Conservation (phyloP, 2,113 vertebrate genomes). For the Heteronetta atricapilla region DNA sequence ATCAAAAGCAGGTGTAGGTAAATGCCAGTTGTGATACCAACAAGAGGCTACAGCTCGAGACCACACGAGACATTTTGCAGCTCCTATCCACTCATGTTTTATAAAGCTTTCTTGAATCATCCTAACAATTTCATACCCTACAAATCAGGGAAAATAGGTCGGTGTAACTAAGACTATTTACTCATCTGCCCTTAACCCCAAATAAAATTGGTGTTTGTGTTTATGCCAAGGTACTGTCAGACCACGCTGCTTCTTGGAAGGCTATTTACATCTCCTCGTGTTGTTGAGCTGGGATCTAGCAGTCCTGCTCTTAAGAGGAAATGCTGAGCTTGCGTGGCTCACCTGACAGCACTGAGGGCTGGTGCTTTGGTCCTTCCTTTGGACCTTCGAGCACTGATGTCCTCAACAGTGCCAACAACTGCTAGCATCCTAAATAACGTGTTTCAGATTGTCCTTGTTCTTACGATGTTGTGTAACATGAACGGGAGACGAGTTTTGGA, state of each 20-base stretch:
- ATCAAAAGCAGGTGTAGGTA: not conserved
- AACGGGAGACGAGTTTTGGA: not conserved
- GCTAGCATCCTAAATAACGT: not conserved
- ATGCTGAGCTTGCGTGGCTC: accelerated
- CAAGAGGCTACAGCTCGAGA: not conserved
- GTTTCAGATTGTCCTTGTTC: not conserved
- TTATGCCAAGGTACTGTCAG: no score
- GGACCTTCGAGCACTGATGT: not conserved
- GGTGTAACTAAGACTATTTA: no score
- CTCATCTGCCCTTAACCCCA: not conserved
- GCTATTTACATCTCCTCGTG: not conserved
- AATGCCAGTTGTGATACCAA: not conserved
- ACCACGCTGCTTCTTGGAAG: no score
- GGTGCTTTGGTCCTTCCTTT: not conserved
- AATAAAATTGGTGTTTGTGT: no score
- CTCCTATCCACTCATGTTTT: not conserved
- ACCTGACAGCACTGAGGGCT: not conserved
- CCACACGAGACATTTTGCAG: not conserved
- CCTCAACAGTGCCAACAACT: not conserved
- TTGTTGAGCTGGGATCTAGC: no score
- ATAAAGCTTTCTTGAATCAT: not conserved
- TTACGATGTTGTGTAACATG: not conserved
- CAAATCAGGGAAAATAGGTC: not conserved
- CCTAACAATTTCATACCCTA: not conserved
- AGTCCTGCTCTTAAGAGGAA: not conserved